Evolutionary conservation across 2,113 vertebrate species (phyloP).

Genomic region (Dendrocopos noguchii): DNA sequence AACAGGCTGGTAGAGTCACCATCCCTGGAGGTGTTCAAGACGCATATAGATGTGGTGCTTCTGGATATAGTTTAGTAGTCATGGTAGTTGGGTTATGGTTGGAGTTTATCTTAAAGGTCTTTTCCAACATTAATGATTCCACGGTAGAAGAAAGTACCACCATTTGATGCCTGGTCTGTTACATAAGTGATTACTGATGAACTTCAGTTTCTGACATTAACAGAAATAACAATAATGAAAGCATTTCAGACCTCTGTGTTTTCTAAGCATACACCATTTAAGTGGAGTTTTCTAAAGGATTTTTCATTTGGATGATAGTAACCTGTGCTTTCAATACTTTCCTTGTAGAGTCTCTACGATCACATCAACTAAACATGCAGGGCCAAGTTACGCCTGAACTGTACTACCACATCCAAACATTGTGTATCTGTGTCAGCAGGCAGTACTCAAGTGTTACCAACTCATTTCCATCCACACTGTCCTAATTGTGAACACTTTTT

Average conservation of each 20-base stretch:
- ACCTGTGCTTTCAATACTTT: neutral
- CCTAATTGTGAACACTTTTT: neutral
- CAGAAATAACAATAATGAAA: neutral
- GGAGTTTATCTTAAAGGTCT: too few species aligned
- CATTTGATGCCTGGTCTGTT: neutral
- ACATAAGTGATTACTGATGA: neutral
- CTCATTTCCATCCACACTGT: neutral
- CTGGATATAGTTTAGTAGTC: too few species aligned
- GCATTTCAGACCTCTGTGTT: neutral
- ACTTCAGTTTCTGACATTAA: neutral
- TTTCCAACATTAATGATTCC: too few species aligned
- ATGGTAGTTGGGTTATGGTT: too few species aligned
- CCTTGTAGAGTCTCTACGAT: neutral
- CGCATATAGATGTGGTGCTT: too few species aligned
- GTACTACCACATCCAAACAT: neutral
- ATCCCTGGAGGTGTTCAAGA: too few species aligned
- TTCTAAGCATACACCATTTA: fast-evolving
- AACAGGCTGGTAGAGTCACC: too few species aligned
- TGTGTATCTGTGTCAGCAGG: neutral
- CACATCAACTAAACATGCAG: neutral
- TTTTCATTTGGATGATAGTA: neutral
- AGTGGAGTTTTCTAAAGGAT: neutral
- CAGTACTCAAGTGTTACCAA: neutral
- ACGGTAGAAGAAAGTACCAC: neutral
- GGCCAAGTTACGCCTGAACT: neutral